Evolutionary conservation across 1,140 invertebrate species (phyloP), one percentile per base, ranked within the genome.

Genomic region (Centruroides vittatus): DNA sequence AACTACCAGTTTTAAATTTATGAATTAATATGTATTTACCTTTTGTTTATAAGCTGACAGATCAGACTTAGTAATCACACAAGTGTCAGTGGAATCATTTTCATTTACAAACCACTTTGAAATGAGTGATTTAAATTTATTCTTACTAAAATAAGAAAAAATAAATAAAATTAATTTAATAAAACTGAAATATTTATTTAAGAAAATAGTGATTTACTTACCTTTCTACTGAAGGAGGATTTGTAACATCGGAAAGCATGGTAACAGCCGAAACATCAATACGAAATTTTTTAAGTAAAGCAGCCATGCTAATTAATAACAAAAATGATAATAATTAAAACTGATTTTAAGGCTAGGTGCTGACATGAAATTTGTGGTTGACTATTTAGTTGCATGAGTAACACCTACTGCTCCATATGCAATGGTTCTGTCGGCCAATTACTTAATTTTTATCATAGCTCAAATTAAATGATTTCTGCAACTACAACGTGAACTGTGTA

Each of bases 241-340:
- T 75, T 49, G 72, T 73, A 34, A 79, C 69, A 60, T 78, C 76
- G 5, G 78, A 73, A 36, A 81, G 68, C 3, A 80, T 73, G 34
- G 72, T 75, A 60, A 81, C 75, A 64, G 81, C 78, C 8, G 77
- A 76, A 63, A 76, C 80, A 54, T 79, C 75, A 62, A 83, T 83
- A 35, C 82, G 72, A 71, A 83, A 84, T 67, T 82, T 83, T 46
- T 73, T 75, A 57, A 83, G 68, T 36, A 83, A 70, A 66, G 91
- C 93, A 10, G 92, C 93, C 89, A 99, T 93, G 64, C 92, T 95
- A 72, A 10, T 76, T 78, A 65, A 69, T 47, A 52, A 11, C n/a
- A 51, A 56, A 47, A 50, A 11, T 50, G 60, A 47, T 11, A 35
- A 23, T 41, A 58, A 52, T 49, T n/a, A 34, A 5, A 36, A 47